Conservation (phyloP, 2,797 vertebrate genomes). For the Psittacula echo region DNA sequence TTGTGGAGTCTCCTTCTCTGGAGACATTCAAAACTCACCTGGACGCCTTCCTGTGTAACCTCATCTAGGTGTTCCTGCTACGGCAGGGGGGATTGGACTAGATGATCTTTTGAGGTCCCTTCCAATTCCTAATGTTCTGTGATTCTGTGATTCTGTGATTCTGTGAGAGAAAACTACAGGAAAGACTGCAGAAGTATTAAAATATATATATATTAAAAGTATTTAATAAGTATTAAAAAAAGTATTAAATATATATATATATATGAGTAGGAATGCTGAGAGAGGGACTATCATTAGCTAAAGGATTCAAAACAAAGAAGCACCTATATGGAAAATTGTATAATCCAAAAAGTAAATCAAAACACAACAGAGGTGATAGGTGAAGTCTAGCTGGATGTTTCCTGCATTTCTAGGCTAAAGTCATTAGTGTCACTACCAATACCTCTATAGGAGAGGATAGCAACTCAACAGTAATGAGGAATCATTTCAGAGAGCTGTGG, state of each 20-base stretch:
- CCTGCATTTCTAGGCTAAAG: not conserved
- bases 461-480: not conserved
- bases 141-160: too few species aligned
- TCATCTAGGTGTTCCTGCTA: too few species aligned
- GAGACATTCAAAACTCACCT: too few species aligned
- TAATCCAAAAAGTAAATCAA: not conserved
- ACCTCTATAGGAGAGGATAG: not conserved
- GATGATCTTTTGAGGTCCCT: too few species aligned
- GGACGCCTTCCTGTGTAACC: too few species aligned
- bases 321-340: not conserved
- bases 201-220: too few species aligned
- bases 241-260: not conserved
- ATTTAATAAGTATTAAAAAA: too few species aligned
- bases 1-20: too few species aligned
- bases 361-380: not conserved
- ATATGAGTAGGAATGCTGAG: not conserved
- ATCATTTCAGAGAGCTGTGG: not conserved
- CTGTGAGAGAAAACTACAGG: not conserved
- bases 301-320: not conserved
- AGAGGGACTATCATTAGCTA: not conserved
- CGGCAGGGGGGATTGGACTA: too few species aligned
- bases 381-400: not conserved
- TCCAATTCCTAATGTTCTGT: too few species aligned
- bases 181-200: not conserved
- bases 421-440: not conserved